phyloP scores from a whole-genome alignment of 2,797 vertebrate genomes.

The Gallinago nigripennis region DNA sequence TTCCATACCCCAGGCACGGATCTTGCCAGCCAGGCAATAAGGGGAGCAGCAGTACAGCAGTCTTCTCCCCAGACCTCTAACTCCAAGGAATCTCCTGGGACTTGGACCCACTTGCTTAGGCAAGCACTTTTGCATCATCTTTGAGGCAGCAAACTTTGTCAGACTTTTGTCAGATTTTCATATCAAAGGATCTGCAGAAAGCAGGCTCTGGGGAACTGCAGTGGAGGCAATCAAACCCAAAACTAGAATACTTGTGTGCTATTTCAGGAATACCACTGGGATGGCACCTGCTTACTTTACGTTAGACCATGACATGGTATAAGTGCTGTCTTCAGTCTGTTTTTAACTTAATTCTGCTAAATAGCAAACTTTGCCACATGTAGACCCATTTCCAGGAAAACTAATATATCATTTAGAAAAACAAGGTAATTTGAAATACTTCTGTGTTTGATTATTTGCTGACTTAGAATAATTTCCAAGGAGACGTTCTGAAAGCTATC shows the following conservation, averaged over 20 bases:
- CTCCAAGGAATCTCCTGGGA: too few species aligned
- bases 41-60: not conserved
- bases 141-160: not conserved
- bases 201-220: not conserved
- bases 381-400: not conserved
- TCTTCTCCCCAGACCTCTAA: not conserved
- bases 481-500: not conserved
- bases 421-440: not conserved
- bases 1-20: not conserved
- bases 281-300: not conserved
- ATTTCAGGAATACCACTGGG: not conserved
- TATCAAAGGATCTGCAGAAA: not conserved
- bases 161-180: not conserved
- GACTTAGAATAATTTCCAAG: constrained; percentile 8
- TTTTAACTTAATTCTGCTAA: not conserved
- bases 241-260: not conserved
- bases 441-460: constrained; percentile 8
- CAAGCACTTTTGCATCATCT: not conserved
- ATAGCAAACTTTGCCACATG: not conserved
- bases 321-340: not conserved
- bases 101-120: not conserved
- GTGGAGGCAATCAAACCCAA: not conserved
- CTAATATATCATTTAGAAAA: not conserved
- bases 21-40: not conserved
- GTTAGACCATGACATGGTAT: not conserved